Base-by-base conservation (phyloP, 1,140 invertebrate species). In the Delia radicum region DNA sequence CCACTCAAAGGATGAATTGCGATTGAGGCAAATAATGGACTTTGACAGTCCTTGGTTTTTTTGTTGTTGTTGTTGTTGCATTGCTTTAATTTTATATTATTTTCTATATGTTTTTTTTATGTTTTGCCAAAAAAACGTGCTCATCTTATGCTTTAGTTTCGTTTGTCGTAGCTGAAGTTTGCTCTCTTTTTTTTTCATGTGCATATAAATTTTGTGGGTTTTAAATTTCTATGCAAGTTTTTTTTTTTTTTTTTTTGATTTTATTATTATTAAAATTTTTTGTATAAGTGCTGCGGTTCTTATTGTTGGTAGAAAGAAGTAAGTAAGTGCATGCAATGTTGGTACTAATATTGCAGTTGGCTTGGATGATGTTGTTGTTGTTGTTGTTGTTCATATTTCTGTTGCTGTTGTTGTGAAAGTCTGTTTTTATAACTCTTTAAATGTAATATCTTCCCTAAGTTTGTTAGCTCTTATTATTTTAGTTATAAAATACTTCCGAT, bases 1-100 rank as follows among this genome's bases (percentile, higher is more conserved):
- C 81, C 80, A 83, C 82, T 83, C 81, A 82, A 83, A 83, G 81
- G 82, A 83, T 82, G 80, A 83, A 83, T 80, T 81, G 82, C 82
- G 80, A 83, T 83, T 83, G 81, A 80, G 81, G 81, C 79, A 79
- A 46, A 81, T 83, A 83, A 83, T 83, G 82, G 82, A 83, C 81
- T 83, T 83, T 79, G 81, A 83, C 81, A 81, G 81, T 81, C 79
- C 77, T 80, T n/a, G n/a, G 80, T 81, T 75, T 28, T 73, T 65
- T 69, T 76, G 78, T 74, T 78, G 80, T 81, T 82, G 3, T 55
- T 21, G 18, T 55, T 3, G 10, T 48, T 21, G 24, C 48, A 55
- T 10, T 21, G 13, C 6, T 13, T 37, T 37, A 13, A 37, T 7
- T 55, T n/a, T 21, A 55, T 55, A 55, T 12, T 55, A 21, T 2